phyloP scores from a whole-genome alignment of 2,888 invertebrate genomes.

The Serripes groenlandicus region DNA sequence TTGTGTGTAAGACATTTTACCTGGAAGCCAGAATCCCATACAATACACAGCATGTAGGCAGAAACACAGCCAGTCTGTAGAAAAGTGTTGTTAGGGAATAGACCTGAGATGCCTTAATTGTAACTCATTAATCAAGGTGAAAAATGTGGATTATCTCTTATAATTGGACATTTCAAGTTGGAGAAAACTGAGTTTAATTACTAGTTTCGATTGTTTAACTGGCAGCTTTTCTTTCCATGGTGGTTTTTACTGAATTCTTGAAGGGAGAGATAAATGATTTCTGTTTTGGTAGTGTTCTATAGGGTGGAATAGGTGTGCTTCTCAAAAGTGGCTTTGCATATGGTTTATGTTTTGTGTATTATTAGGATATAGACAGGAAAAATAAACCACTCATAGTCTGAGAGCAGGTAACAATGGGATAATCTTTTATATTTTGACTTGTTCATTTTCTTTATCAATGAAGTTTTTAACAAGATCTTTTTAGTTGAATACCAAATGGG shows the following conservation, averaged over 20 bases:
- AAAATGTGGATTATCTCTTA: conserved; percentile 12
- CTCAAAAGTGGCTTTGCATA: background rate
- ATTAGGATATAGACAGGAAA: background rate
- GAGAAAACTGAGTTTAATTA: conserved; percentile 26
- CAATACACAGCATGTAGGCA: conserved; percentile 11
- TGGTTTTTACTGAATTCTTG: background rate
- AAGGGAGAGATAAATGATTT: conserved; percentile 7
- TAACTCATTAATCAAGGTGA: conserved; percentile 16
- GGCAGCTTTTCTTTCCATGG: background rate
- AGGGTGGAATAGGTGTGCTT: background rate
- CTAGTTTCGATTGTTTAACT: conserved; percentile 1
- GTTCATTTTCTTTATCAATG: too few relatives aligned
- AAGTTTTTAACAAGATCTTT: too few relatives aligned
- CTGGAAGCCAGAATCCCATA: too few relatives aligned
- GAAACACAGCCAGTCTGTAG: background rate
- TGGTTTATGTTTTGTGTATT: conserved; percentile 8
- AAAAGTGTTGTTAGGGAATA: conserved; percentile 15
- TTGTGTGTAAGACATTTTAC: too few relatives aligned
- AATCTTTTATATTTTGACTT: too few relatives aligned
- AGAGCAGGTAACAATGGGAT: too few relatives aligned
- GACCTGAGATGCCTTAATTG: conserved; percentile 18
- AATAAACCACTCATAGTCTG: too few relatives aligned
- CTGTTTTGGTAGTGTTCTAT: background rate
- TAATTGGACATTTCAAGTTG: conserved; percentile 18
- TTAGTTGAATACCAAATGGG: too few relatives aligned